phyloP scores from a whole-genome alignment of 1,140 invertebrate species.

The Ceratina calcarata region DNA sequence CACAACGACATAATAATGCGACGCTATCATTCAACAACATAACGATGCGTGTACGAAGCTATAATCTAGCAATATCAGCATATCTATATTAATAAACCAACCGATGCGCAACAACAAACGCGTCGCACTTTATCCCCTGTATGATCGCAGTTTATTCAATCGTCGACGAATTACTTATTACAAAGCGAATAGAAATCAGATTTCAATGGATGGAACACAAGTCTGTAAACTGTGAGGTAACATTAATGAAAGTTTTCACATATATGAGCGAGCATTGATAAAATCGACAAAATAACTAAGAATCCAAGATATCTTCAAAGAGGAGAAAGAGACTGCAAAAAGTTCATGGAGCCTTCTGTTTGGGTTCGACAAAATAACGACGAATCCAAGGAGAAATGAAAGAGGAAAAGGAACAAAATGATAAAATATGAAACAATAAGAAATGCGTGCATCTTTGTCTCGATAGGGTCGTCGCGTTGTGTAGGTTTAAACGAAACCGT shows the following conservation, averaged over 20 bases:
- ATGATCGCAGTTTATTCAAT: slow-evolving; percentile 1
- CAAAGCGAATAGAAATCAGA: not conserved
- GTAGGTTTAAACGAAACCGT: slow-evolving; percentile 32
- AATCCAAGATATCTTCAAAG: too few species aligned
- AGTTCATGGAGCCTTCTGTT: too few species aligned
- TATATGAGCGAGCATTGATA: not conserved
- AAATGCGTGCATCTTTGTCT: not conserved
- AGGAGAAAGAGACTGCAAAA: too few species aligned
- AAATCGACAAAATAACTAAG: too few species aligned
- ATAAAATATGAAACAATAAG: slow-evolving; percentile 1
- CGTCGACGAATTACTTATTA: not conserved
- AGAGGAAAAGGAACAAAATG: not conserved
- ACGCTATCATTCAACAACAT: slow-evolving; percentile 9
- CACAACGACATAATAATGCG: slow-evolving; percentile 3
- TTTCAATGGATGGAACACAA: not conserved
- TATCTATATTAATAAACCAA: not conserved
- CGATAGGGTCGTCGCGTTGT: slow-evolving; percentile 20
- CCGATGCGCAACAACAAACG: not conserved
- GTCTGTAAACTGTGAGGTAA: not conserved
- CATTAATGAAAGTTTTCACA: not conserved
- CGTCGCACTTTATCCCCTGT: not conserved
- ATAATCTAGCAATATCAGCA: not conserved
- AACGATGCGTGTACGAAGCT: not conserved
- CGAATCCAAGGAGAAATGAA: not conserved
- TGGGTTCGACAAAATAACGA: not conserved